Base-by-base conservation (phyloP, 2,113 vertebrate genomes). In the Taurulus bubalis region DNA sequence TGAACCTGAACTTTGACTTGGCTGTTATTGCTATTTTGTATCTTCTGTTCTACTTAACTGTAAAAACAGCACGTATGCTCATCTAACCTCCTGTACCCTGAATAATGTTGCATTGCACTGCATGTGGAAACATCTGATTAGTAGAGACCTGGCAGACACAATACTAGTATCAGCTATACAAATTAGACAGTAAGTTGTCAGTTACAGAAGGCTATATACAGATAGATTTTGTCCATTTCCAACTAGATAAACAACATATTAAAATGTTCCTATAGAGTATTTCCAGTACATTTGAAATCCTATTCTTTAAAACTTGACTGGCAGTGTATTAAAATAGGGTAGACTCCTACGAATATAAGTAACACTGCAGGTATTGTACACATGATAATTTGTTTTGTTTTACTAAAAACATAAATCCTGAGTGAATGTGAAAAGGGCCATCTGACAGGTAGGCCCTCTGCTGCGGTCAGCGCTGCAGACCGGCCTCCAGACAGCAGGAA, bases 401-500 rank as follows among this genome's bases (percentile, higher is more conserved):
- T 45, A 24, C 16, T 11, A 2, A 24, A 70, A 65, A 62, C 34
- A 62, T 63, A 63, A 80, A 86, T 74, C 60, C 49, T 85, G 58
- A 63, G 16, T 82, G 68, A 86, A 71, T 75, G 80, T 62, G 71
- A 34, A 71, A 26, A 59, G 49, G 55, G 62, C 70, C 85, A 71
- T 66, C 71, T 87, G 87, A 90, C 77, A 87, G 87, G 83, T 87
- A 84, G 80, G 71, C 79, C 75, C 81, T 71, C 38, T 24, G 83
- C 56, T 40, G 78, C 73, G 71, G 62, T 67, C 77, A 62, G 82
- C 3, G 24, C 66, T n/a, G 73, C 83, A 84, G 89, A 70, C 71
- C 34, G 56, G 79, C 85, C 89, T 86, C 85, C 89, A 93, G 92
- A 94, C 92, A 65, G 87, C 85, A 93, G 88, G 58, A 84, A 90